phyloP scores from a whole-genome alignment of 2,113 vertebrate species.

The Todiramphus chloris region DNA sequence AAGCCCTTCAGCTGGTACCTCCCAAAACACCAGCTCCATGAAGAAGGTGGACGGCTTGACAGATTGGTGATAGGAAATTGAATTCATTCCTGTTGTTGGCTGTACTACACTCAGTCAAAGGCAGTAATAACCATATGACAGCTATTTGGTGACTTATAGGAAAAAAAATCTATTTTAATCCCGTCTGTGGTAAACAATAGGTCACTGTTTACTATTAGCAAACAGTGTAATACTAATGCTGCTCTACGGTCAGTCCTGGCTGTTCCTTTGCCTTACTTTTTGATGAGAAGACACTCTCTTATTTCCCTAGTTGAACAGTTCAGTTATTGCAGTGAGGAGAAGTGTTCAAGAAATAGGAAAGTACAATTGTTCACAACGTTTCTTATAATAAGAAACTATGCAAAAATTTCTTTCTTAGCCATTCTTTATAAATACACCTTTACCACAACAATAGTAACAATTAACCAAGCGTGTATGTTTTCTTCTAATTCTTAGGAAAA shows the following conservation, averaged over 20 bases:
- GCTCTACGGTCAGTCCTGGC: neutral
- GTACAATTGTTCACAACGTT: neutral
- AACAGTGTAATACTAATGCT: neutral
- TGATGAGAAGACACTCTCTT: neutral
- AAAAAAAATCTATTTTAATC: neutral
- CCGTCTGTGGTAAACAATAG: neutral
- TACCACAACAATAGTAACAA: neutral
- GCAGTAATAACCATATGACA: neutral
- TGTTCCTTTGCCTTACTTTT: neutral
- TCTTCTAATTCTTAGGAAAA: neutral
- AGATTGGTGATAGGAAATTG: neutral
- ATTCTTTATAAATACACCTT: neutral
- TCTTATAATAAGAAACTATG: neutral
- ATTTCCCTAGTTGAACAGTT: neutral
- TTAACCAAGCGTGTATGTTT: neutral
- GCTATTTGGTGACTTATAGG: neutral
- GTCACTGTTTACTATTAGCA: neutral
- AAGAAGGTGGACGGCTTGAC: neutral
- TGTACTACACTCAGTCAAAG: neutral
- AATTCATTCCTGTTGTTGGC: neutral
- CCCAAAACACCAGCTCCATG: slow-evolving; percentile 14
- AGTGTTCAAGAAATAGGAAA: neutral
- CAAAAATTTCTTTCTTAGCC: neutral
- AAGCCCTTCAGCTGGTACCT: slow-evolving; percentile 41
- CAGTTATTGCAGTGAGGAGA: neutral